Conservation (phyloP, 2,888 invertebrate genomes). For the Cryptus viduatorius region DNA sequence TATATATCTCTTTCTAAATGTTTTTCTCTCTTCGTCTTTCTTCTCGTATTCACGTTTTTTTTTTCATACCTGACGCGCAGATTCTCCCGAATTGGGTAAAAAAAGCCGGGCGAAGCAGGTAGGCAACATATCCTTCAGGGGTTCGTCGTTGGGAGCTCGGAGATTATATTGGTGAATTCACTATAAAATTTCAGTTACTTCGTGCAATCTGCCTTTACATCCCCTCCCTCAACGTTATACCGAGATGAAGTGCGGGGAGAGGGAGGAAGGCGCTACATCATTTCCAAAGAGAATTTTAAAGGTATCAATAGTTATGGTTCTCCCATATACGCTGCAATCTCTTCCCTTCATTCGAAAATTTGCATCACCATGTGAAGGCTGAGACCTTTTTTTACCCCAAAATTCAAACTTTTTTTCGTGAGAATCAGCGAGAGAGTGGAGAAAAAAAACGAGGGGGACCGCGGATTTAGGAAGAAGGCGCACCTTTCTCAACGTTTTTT, state of each 20-base stretch:
- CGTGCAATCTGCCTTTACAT: slow-evolving; percentile 62
- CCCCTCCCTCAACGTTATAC: background rate
- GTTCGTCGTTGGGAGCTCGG: slow-evolving; percentile 35
- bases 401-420: slow-evolving; percentile 67
- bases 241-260: slow-evolving; percentile 23
- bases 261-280: slow-evolving; percentile 6
- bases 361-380: slow-evolving; percentile 75
- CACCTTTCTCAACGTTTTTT: slow-evolving; percentile 53
- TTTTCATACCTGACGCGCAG: slow-evolving; percentile 79
- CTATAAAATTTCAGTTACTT: slow-evolving; percentile 82
- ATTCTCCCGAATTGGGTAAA: slow-evolving; percentile 82
- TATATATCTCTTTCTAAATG: slow-evolving; percentile 66
- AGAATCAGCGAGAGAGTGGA: slow-evolving; percentile 71
- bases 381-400: slow-evolving; percentile 54
- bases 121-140: slow-evolving; percentile 71
- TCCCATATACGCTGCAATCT: slow-evolving; percentile 43
- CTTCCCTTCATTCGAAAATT: slow-evolving; percentile 75
- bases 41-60: slow-evolving; percentile 34
- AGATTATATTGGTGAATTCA: slow-evolving; percentile 75
- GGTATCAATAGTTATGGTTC: slow-evolving; percentile 26
- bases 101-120: slow-evolving; percentile 79
- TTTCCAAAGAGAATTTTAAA: no score
- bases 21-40: slow-evolving; percentile 63
- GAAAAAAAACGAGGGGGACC: slow-evolving; percentile 48
- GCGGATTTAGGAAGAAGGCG: slow-evolving; percentile 18